Evolutionary conservation across 2,113 vertebrate genomes (phyloP), one percentile per base, ranked within the genome.

Genomic region (Equus quagga): DNA sequence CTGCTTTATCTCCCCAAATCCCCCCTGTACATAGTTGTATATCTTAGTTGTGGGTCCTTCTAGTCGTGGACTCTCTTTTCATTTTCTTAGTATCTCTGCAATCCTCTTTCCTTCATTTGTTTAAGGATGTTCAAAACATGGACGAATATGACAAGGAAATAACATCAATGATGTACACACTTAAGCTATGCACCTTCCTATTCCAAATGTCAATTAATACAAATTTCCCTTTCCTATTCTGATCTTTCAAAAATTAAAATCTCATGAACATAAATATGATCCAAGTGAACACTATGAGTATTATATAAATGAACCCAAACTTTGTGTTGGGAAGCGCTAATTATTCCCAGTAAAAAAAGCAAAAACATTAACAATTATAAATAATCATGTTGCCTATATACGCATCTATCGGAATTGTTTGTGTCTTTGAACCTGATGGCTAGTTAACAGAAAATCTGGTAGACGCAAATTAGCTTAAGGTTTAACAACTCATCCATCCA

Each of bases 211-310:
- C 49, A 69, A 33, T 87, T 64, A 54, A 79, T 75, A 60, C 2
- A 87, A 49, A 62, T 83, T 73, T 91, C 31, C 54, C 7, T 84
- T 94, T 81, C 21, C 14, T 78, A 28, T n/a, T 91, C 33, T 90
- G 28, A 65, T 51, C 24, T 95, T 89, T 89, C 36, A 72, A 96
- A 86, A 87, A 78, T 54, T 51, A 97, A 95, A 89, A 70, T 70
- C 15, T 83, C 56, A 75, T 18, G 92, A 94, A 90, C 17, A 70
- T 60, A 91, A 65, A 26, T 76, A 36, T 19, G 21, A 91, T 56
- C 23, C 36, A 70, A 12, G 23, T 80, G 14, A 58, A 56, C 28
- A 51, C 81, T 62, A 19, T 88, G 62, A 69, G 11, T 78, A 80
- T 58, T 67, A 84, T 33, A 41, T 67, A 88, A 95, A 78, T 60